Conservation (phyloP, 1,140 invertebrate species). For the Apis cerana region DNA sequence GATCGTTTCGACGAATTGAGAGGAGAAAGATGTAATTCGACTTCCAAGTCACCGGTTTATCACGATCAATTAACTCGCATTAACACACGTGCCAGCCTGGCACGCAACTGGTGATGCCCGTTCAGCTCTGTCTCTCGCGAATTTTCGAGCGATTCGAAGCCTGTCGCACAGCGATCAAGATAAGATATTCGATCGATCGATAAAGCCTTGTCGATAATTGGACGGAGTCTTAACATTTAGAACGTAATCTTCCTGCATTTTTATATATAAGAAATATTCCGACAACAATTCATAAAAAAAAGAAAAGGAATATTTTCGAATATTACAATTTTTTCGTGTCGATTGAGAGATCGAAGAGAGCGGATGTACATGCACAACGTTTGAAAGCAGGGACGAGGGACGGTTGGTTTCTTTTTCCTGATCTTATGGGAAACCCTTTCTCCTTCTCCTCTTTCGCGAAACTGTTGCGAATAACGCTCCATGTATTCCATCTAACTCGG, state of each 20-base stretch:
- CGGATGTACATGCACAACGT: no score
- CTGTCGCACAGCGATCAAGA: neutral
- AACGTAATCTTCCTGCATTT: no score
- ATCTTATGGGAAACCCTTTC: constrained; percentile 78
- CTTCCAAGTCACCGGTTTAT: constrained; percentile 36
- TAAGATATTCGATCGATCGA: constrained; percentile 32
- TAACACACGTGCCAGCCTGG: constrained; percentile 17
- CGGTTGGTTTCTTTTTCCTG: constrained; percentile 54
- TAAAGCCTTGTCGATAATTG: no score
- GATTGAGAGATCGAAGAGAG: no score
- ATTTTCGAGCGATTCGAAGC: neutral
- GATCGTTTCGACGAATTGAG: no score
- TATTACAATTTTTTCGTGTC: no score
- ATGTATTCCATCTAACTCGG: neutral
- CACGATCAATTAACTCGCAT: constrained; percentile 48
- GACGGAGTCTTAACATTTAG: no score
- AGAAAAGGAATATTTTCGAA: no score
- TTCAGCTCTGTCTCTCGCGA: constrained; percentile 6
- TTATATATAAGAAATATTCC: no score
- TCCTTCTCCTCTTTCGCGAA: neutral
- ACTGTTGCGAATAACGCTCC: neutral
- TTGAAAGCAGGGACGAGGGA: no score
- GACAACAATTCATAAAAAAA: no score
- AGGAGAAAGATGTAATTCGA: neutral
- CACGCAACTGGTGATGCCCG: constrained; percentile 27